Conservation (phyloP, 53 echinoderm and acorn worm species). For the Actinopyga echinites region DNA sequence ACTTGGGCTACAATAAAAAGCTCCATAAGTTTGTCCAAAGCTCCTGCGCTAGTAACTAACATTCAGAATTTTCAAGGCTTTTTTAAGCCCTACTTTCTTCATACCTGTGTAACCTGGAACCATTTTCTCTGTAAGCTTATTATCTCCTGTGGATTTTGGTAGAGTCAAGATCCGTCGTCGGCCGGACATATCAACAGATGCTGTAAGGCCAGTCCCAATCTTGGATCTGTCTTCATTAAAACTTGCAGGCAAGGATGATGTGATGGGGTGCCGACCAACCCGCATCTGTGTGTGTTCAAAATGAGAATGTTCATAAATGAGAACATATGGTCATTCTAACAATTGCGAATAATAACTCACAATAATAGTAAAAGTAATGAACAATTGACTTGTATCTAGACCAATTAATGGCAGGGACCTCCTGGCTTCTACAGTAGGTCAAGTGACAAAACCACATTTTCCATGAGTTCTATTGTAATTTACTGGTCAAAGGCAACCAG, state of each 20-base stretch:
- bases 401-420: too few relatives aligned
- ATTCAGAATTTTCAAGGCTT: background rate
- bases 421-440: too few relatives aligned
- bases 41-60: background rate
- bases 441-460: too few relatives aligned
- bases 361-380: too few relatives aligned
- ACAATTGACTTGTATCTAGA: too few relatives aligned
- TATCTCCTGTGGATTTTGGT: conserved; percentile 90
- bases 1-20: too few relatives aligned
- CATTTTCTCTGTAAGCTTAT: conserved; percentile 97
- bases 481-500: too few relatives aligned
- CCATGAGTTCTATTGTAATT: too few relatives aligned
- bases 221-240: conserved; percentile 79
- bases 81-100: background rate
- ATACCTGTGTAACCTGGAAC: conserved; percentile 97
- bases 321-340: too few relatives aligned
- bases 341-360: too few relatives aligned
- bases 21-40: too few relatives aligned
- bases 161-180: conserved; percentile 52
- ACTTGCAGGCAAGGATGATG: conserved; percentile 70
- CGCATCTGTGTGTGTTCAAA: conserved; percentile 51
- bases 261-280: conserved; percentile 69
- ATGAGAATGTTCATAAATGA: too few relatives aligned
- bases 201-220: conserved; percentile 79
- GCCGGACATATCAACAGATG: conserved; percentile 61